Base-by-base conservation (phyloP, 2,113 vertebrate genomes). In the Sylvietta virens region DNA sequence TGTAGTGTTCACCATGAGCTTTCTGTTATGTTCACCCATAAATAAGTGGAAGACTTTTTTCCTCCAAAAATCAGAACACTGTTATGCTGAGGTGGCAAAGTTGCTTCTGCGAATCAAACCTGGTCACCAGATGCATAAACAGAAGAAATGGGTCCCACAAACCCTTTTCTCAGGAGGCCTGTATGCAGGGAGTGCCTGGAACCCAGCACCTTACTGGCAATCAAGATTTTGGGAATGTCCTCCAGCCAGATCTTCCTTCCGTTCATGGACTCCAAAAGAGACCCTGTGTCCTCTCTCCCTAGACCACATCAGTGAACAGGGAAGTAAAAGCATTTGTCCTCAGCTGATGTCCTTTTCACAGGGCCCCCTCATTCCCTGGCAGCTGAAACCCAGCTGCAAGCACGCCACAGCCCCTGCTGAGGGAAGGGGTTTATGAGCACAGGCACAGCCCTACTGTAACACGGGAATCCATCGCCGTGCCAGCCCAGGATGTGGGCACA, bases 401-500 rank as follows among this genome's bases (percentile, higher is more conserved):
- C 48, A 65, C 1, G 13, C 22, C 82, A 47, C 40, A 66, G 79
- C 44, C 62, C 91, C 82, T 88, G 71, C 88, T 56, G 86, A 86
- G 85, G 86, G 53, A 60, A 33, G 33, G 65, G 48, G 53, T 90
- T 95, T 93, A 90, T 48, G 61, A 95, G 71, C 79, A 48, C 60
- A 80, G 48, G 37, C 82, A 35, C 61, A 51, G 61, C 50, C 57
- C 86, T 92, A 37, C 30, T 78, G 8, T 82, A 62, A 88, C 30
- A n/a, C 26, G 65, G 88, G 47, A 88, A 60, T n/a, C 26, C 28
- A 64, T 23, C 62, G 33, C 9, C 3, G 26, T 82, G 76, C 45
- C 88, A 94, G 66, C 82, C 86, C 91, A 92, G 80, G 82, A 92
- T 80, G 45, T 45, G 76, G 93, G 86, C 82, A 96, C 79, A 69